phyloP scores from a whole-genome alignment of 1,140 invertebrate genomes.

The Rhyacophila brunnea region DNA sequence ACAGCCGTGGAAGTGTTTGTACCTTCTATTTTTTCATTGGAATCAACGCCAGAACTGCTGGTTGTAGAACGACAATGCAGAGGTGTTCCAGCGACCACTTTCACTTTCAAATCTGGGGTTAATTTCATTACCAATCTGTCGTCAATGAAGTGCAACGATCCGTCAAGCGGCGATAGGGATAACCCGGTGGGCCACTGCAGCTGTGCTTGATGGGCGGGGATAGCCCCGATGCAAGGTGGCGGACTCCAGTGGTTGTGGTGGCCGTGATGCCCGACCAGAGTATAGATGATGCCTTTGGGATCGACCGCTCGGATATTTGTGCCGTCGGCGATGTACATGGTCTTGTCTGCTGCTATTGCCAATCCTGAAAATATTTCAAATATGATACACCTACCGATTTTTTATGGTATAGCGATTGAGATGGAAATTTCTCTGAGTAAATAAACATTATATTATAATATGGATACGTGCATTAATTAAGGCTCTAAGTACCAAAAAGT shows the following conservation, averaged over 20 bases:
- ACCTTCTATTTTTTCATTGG: constrained; percentile 23
- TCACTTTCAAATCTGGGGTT: constrained; percentile 86
- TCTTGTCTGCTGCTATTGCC: constrained; percentile 85
- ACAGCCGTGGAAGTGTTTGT: constrained; percentile 29
- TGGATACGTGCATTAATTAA: no score
- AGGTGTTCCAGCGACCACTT: constrained; percentile 87
- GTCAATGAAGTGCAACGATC: constrained; percentile 92
- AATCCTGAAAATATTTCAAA: constrained; percentile 58
- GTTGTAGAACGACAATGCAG: constrained; percentile 72
- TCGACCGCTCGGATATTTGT: constrained; percentile 91
- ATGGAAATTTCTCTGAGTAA: not conserved
- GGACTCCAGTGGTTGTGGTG: constrained; percentile 91
- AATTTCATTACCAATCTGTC: constrained; percentile 90
- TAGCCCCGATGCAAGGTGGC: constrained; percentile 78
- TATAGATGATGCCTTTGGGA: constrained; percentile 89
- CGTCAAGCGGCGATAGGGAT: constrained; percentile 89
- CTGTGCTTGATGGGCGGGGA: constrained; percentile 79
- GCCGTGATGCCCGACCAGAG: constrained; percentile 87
- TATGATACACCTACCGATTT: no score
- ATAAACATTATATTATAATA: no score
- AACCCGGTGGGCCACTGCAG: constrained; percentile 94
- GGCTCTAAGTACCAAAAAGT: no score
- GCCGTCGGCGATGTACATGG: constrained; percentile 93
- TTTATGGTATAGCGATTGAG: no score
- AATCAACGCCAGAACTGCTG: constrained; percentile 17